Evolutionary conservation across 2,797 vertebrate species (phyloP).

Genomic region (Mallotus villosus): DNA sequence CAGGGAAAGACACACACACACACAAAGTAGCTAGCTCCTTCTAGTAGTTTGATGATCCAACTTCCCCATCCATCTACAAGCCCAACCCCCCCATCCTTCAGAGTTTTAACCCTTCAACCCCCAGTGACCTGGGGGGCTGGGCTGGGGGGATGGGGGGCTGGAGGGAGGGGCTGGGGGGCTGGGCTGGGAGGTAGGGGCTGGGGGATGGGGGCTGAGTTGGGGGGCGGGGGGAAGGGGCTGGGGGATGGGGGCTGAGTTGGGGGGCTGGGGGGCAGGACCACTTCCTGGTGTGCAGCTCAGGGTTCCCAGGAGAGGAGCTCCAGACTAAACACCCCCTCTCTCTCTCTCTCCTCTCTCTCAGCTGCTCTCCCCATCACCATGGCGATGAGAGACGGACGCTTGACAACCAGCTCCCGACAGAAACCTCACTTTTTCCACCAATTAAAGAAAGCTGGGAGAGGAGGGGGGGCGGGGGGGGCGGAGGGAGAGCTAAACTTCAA

Average conservation of each 20-base stretch:
- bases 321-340: slow-evolving; percentile 90
- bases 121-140: background rate
- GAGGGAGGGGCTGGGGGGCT: background rate
- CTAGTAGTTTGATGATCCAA: slow-evolving; percentile 1
- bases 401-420: slow-evolving; percentile 85
- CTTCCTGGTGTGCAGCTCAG: slow-evolving; percentile 81
- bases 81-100: slow-evolving; percentile 13
- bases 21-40: background rate
- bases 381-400: slow-evolving; percentile 86
- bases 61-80: slow-evolving; percentile 25
- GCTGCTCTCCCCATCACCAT: slow-evolving; percentile 77
- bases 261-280: slow-evolving; percentile 68
- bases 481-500: slow-evolving; percentile 67
- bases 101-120: slow-evolving; percentile 44
- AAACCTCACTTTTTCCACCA: slow-evolving; percentile 89
- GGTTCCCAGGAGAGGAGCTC: slow-evolving; percentile 84
- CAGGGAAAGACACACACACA: slow-evolving; percentile 1
- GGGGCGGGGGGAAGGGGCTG: background rate
- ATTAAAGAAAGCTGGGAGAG: slow-evolving; percentile 70
- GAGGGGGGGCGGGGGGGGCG: slow-evolving; percentile 56
- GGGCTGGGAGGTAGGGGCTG: background rate
- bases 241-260: background rate
- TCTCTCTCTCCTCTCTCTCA: slow-evolving; percentile 66
- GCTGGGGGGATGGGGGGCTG: background rate
- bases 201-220: background rate